Base-by-base conservation (phyloP, 2,113 vertebrate species). In the Myotis yumanensis region DNA sequence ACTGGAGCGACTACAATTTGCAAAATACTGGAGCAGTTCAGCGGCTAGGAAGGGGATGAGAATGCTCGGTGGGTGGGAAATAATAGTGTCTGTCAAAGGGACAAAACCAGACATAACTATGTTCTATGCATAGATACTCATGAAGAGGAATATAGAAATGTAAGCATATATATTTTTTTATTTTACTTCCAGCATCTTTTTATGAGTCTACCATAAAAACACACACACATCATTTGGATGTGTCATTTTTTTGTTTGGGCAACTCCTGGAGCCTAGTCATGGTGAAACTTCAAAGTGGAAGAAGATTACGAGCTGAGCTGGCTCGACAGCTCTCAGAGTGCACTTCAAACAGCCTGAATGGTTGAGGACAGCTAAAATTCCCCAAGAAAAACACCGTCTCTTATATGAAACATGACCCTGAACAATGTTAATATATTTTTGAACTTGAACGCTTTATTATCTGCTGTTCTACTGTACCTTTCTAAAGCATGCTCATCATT, bases 261-360 rank as follows among this genome's bases (percentile, higher is more conserved):
- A 97, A 54, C 82, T 97, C 91, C 76, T 96, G 75, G 76, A 96
- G 90, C 54, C 92, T 96, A 71, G 64, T 95, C 89, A 71, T 76
- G 91, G 88, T 94, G 83, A 95, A 96, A 97, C 92, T 97, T 97
- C 97, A 97, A 98, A 98, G 96, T 35, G 57, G 69, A 83, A 96
- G 82, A 28, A 97, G 93, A 96, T 96, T 97, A 96, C 23, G 75
- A 93, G 69, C 73, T 69, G 89, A 97, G 96, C 93, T 96, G 90
- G 75, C 76, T 96, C 7, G 35, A 35, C 0, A 66, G 93, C 89
- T 91, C 88, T 97, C 93, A 94, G 90, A 89, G 94, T 96, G 93
- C 90, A 79, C 94, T 97, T 98, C 97, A 98, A 97, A 97, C 91
- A 82, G 69, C 93, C 83, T 59, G 40, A 96, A 69, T 75, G 89